These are phyloP conservation scores for Lates japonicus DNA, from an alignment of 2,797 vertebrate genomes.

Conservation along the genomic window DNA sequence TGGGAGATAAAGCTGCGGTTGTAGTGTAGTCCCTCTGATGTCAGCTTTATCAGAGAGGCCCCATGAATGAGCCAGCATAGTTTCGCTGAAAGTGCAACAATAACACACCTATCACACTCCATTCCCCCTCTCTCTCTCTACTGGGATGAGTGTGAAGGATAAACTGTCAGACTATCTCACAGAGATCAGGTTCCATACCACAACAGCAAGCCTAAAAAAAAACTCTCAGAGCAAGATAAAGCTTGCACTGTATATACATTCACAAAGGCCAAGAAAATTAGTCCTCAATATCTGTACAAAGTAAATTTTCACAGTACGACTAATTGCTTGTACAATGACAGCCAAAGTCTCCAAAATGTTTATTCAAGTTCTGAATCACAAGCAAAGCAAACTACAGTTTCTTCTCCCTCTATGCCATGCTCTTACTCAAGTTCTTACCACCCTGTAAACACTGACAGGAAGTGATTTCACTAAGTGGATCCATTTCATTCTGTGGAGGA, in stretches of 20 bases:
- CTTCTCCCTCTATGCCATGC: conserved; percentile 38
- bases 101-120: conserved; percentile 80
- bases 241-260: conserved; percentile 56
- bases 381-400: conserved; percentile 22
- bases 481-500: conserved; percentile 73
- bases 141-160: conserved; percentile 78
- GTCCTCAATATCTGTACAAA: background rate
- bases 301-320: conserved; percentile 32
- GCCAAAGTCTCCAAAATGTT: conserved; percentile 38
- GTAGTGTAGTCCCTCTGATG: conserved; percentile 62
- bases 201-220: conserved; percentile 39
- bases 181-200: conserved; percentile 82
- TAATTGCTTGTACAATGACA: conserved; percentile 21
- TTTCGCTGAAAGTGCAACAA: conserved; percentile 81
- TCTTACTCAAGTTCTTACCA: conserved; percentile 66
- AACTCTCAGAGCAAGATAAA: conserved; percentile 57
- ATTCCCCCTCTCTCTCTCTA: conserved; percentile 60
- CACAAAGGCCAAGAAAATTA: background rate
- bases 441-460: conserved; percentile 77
- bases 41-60: conserved; percentile 65
- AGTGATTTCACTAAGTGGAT: conserved; percentile 79
- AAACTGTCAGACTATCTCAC: conserved; percentile 83
- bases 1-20: conserved; percentile 69
- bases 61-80: conserved; percentile 72
- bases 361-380: conserved; percentile 27